Evolutionary conservation across 64 coral and sea anemone genomes (phyloP).

Genomic region (Dendrophyllia cribrosa): DNA sequence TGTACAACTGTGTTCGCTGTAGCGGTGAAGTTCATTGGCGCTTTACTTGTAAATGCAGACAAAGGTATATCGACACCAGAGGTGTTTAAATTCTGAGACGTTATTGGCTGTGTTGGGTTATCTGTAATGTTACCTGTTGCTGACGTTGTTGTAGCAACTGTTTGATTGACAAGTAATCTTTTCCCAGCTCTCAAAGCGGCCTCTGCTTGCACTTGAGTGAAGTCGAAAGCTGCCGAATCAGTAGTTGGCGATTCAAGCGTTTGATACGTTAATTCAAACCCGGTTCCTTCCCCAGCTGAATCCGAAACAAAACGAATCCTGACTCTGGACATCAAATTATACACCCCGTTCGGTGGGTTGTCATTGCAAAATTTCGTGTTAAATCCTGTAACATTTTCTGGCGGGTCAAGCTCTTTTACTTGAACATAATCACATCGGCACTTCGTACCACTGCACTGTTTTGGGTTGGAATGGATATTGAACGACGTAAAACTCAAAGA

Average conservation of each 20-base stretch:
- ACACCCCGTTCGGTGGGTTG: neutral
- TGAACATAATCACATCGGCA: constrained; percentile 31
- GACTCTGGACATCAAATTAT: constrained; percentile 18
- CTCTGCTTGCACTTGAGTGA: neutral
- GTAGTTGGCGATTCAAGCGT: neutral
- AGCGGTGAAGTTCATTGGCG: neutral
- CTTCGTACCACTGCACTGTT: constrained; percentile 8
- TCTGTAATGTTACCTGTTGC: neutral
- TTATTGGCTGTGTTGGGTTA: neutral
- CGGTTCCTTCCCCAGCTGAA: neutral
- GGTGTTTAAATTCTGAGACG: neutral
- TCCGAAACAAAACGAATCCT: constrained; percentile 31
- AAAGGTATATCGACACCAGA: constrained; percentile 1
- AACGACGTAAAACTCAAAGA: neutral
- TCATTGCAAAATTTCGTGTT: constrained; percentile 22
- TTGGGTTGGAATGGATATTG: neutral
- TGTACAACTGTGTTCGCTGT: no score
- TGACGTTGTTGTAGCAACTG: neutral
- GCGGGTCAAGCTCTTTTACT: constrained; percentile 6
- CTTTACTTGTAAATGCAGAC: constrained; percentile 9
- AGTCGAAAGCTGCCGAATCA: neutral
- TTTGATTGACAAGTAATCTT: constrained; percentile 1
- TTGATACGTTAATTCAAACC: neutral
- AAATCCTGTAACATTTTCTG: constrained; percentile 27
- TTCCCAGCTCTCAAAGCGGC: neutral